phyloP scores from a whole-genome alignment of 2,888 invertebrate genomes.

The Agrotis clavis region DNA sequence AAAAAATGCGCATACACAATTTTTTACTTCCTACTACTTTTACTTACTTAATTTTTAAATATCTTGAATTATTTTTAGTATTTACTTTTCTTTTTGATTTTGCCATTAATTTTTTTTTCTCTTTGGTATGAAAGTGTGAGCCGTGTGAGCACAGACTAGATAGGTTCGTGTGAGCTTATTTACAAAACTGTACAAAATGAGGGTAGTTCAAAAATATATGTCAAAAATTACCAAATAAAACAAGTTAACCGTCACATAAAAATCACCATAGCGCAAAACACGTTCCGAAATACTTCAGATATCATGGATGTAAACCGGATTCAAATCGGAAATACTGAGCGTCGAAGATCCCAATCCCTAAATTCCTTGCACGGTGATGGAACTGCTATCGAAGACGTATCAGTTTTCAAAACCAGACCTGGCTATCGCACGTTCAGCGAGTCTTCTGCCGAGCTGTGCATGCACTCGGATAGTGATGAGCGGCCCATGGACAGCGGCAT shows the following conservation, averaged over 20 bases:
- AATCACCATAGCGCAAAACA: neutral
- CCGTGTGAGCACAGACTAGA: too few species aligned
- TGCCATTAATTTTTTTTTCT: too few species aligned
- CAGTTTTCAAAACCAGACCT: slow-evolving; percentile 29
- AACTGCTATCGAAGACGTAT: slow-evolving; percentile 13
- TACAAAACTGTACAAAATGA: slow-evolving; percentile 12
- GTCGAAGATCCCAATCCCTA: slow-evolving; percentile 47
- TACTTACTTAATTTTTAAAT: too few species aligned
- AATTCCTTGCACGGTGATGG: slow-evolving; percentile 53
- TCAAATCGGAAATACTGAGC: neutral
- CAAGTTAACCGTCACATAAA: slow-evolving; percentile 1
- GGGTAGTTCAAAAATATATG: slow-evolving; percentile 24
- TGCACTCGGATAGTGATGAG: slow-evolving; percentile 67
- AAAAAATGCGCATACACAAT: too few species aligned
- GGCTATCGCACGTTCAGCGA: slow-evolving; percentile 66
- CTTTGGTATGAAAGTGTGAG: too few species aligned
- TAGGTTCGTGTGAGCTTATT: too few species aligned
- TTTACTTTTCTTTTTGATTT: too few species aligned
- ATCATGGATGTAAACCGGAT: slow-evolving; percentile 44
- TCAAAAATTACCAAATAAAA: neutral
- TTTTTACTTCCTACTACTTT: too few species aligned
- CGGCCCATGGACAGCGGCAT: slow-evolving; percentile 68
- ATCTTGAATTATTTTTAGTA: too few species aligned
- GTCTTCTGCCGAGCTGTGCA: slow-evolving; percentile 67
- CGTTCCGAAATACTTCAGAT: neutral